Conservation (phyloP, 2,113 vertebrate genomes). For the Elaphurus davidianus region DNA sequence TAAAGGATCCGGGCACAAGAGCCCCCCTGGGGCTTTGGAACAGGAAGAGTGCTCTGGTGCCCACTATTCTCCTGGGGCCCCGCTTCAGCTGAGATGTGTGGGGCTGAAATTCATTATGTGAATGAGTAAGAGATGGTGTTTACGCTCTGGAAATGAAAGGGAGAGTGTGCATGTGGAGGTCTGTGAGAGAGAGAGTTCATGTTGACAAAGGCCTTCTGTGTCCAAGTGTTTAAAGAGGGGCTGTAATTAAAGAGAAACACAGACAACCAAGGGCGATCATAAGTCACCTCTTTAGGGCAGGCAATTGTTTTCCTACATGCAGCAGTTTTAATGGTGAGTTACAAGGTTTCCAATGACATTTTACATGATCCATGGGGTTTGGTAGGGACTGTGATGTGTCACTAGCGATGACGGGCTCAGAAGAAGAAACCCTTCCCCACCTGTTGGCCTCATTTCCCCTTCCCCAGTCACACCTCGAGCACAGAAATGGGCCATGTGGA, state of each 20-base stretch:
- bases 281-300: constrained; percentile 15
- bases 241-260: background rate
- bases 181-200: background rate
- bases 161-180: background rate
- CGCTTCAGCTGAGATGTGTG: background rate
- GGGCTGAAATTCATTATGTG: constrained; percentile 31
- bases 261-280: background rate
- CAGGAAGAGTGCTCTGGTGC: background rate
- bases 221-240: constrained; percentile 19
- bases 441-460: background rate
- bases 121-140: constrained; percentile 29
- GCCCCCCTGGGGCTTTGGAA: background rate
- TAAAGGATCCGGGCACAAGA: background rate
- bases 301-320: background rate
- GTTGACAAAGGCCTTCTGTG: constrained; percentile 34
- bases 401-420: background rate
- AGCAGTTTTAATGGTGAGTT: background rate
- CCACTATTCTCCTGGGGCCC: background rate
- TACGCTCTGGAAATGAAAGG: constrained; percentile 29
- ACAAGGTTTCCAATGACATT: background rate
- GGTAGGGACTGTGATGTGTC: background rate
- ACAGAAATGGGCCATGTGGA: background rate
- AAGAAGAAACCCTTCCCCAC: background rate
- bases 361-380: background rate
- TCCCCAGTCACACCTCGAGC: background rate